Evolutionary conservation across 1,140 invertebrate species (phyloP).

Genomic region (Drosophila leontia): DNA sequence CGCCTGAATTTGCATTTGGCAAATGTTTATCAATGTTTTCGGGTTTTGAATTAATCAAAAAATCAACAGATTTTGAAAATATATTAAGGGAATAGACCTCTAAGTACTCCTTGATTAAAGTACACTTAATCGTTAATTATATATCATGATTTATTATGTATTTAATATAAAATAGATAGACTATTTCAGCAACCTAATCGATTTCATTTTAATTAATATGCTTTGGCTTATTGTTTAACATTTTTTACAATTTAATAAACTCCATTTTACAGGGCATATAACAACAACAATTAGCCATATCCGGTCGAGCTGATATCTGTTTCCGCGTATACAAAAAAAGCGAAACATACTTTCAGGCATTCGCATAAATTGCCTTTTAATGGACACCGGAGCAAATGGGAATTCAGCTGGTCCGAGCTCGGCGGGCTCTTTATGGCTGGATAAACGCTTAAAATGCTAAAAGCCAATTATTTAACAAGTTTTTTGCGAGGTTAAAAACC

Average conservation of each 20-base stretch:
- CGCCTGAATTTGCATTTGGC: slow-evolving; percentile 40
- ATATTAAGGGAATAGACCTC: neutral
- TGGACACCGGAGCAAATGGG: slow-evolving; percentile 32
- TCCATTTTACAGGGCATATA: slow-evolving; percentile 9
- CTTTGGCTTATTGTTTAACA: neutral
- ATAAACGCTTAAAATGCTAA: slow-evolving; percentile 54
- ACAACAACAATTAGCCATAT: slow-evolving; percentile 44
- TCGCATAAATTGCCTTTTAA: slow-evolving; percentile 52
- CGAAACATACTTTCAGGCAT: slow-evolving; percentile 33
- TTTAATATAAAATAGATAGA: neutral
- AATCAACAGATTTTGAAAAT: slow-evolving; percentile 11
- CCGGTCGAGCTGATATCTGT: slow-evolving; percentile 24
- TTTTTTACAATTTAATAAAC: neutral
- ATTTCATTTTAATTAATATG: neutral
- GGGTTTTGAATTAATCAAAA: slow-evolving; percentile 56
- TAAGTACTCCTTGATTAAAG: neutral
- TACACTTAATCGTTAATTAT: neutral
- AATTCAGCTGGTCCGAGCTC: slow-evolving; percentile 11
- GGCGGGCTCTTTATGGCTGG: slow-evolving; percentile 42
- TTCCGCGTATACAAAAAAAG: slow-evolving; percentile 30
- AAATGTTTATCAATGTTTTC: slow-evolving; percentile 53
- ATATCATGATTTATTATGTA: neutral
- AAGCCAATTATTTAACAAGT: slow-evolving; percentile 51
- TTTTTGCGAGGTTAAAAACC: slow-evolving; percentile 33
- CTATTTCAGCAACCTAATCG: neutral